Conservation (phyloP, 2,888 invertebrate species). For the Pristionchus maxplancki region DNA sequence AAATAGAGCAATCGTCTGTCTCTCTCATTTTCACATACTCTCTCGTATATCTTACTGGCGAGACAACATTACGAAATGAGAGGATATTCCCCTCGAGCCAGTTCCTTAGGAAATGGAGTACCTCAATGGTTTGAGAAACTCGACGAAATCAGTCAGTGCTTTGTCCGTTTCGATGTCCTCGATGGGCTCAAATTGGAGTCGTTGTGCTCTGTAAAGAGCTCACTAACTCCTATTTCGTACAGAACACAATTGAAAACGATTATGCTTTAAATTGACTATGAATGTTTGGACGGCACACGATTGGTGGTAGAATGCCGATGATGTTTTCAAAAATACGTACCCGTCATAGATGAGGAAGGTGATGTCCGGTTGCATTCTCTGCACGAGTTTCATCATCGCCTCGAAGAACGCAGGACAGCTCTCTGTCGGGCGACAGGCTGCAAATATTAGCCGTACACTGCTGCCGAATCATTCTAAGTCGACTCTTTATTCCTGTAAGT, state of each 20-base stretch:
- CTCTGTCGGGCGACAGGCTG: not conserved
- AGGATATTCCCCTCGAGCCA: too few relatives aligned
- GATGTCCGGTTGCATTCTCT: not conserved
- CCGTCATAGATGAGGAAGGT: not conserved
- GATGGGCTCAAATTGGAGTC: too few relatives aligned
- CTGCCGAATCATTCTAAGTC: not conserved
- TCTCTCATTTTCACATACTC: not conserved
- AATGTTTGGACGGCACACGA: too few relatives aligned
- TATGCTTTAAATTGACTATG: too few relatives aligned
- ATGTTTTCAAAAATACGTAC: not conserved
- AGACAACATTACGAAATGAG: not conserved
- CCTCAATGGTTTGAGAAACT: not conserved
- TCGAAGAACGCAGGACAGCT: not conserved
- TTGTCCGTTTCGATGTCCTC: not conserved
- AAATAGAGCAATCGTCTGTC: not conserved
- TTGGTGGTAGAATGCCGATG: too few relatives aligned
- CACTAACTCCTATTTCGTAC: too few relatives aligned
- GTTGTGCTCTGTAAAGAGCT: too few relatives aligned
- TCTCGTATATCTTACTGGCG: not conserved
- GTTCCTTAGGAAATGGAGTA: too few relatives aligned
- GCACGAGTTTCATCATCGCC: not conserved
- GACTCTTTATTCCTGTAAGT: not conserved
- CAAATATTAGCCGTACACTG: not conserved
- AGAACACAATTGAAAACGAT: too few relatives aligned
- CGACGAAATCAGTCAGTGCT: not conserved